Conservation (phyloP, 2,888 invertebrate genomes). For the Cancer borealis region DNA sequence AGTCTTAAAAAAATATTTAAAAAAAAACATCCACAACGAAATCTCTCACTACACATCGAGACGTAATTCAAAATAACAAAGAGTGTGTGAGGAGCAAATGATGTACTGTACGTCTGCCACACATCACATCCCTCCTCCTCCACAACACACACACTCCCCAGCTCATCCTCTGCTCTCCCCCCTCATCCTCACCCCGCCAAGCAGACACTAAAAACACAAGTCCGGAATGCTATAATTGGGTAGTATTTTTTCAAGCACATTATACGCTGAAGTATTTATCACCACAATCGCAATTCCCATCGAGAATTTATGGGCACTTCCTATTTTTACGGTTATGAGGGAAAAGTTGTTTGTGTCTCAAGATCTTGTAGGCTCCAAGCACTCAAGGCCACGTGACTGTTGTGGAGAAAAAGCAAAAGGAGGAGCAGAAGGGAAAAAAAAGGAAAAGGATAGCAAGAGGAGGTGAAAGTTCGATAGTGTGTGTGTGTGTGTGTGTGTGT, state of each 20-base stretch:
- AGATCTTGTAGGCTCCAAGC: not conserved
- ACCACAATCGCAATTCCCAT: not conserved
- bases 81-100: not conserved
- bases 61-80: not conserved
- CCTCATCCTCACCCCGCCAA: not conserved
- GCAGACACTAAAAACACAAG: not conserved
- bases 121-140: not conserved
- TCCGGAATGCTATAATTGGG: not conserved
- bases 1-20: too few species aligned
- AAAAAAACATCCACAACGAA: not conserved
- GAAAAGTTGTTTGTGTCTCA: not conserved
- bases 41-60: not conserved
- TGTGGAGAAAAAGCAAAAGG: not conserved
- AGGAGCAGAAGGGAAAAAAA: not conserved
- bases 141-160: not conserved
- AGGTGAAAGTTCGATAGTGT: not conserved
- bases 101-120: not conserved
- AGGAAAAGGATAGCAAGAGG: not conserved
- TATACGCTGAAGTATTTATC: not conserved
- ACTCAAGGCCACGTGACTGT: not conserved
- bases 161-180: not conserved
- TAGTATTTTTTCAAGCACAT: not conserved
- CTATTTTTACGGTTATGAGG: not conserved
- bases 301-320: not conserved
- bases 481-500: slow-evolving; percentile 1